Conservation (phyloP, 2,113 vertebrate genomes). For the Tichodroma muraria region DNA sequence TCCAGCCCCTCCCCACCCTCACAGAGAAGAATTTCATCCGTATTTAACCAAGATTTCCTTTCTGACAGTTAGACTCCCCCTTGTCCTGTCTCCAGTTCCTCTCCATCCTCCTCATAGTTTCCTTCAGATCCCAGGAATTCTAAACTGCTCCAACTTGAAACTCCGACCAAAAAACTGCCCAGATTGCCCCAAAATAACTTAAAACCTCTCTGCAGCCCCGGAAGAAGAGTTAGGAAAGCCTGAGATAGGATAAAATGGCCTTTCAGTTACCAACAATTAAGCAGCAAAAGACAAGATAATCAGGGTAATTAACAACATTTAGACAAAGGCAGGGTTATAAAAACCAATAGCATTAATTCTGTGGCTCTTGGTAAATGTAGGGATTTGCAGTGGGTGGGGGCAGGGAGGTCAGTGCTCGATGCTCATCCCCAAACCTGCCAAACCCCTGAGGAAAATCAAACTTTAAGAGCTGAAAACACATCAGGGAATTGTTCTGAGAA, state of each 20-base stretch:
- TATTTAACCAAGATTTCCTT: background rate
- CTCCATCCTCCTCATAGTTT: background rate
- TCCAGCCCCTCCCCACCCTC: background rate
- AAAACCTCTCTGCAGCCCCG: background rate
- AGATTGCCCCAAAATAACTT: background rate
- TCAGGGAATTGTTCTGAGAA: background rate
- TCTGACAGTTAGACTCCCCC: fast-evolving
- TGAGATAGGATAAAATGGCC: background rate
- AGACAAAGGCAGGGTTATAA: background rate
- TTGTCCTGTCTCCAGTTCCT: background rate
- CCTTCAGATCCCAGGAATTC: background rate
- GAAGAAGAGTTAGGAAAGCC: background rate
- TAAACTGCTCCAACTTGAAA: fast-evolving
- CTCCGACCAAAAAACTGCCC: background rate
- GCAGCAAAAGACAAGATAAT: slow-evolving; percentile 21
- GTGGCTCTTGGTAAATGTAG: background rate
- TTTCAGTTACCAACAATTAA: slow-evolving; percentile 2
- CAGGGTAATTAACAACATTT: background rate
- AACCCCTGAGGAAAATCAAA: background rate
- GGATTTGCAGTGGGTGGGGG: background rate
- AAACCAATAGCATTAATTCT: background rate
- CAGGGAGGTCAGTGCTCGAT: background rate
- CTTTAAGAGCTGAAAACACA: background rate
- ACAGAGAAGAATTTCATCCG: background rate
- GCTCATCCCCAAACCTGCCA: background rate